Evolutionary conservation across 2,113 vertebrate species (phyloP).

Genomic region (Sialia sialis): DNA sequence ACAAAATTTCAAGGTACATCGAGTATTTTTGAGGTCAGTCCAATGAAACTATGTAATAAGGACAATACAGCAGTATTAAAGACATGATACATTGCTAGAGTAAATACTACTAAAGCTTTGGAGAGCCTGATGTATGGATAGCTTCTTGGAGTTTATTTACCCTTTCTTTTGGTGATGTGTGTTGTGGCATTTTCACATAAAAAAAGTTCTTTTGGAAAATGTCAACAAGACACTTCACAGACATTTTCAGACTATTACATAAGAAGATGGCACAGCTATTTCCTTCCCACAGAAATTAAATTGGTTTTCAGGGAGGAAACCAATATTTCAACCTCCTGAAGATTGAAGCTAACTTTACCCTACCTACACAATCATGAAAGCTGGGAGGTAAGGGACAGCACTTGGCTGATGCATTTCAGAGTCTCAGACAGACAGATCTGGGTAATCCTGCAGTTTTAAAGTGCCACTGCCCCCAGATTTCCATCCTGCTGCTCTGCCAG

Average conservation of each 20-base stretch:
- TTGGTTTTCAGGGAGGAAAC: neutral
- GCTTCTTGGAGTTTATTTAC: neutral
- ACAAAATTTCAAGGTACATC: neutral
- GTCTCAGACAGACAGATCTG: neutral
- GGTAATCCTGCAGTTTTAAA: neutral
- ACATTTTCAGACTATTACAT: conserved; percentile 9
- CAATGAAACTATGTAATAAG: neutral
- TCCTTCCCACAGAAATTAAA: conserved; percentile 17
- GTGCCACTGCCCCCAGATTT: neutral
- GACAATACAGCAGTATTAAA: neutral
- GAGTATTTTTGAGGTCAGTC: neutral
- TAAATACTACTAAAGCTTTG: neutral
- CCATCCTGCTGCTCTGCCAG: neutral
- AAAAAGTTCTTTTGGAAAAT: neutral
- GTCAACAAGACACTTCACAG: neutral
- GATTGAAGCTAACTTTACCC: neutral
- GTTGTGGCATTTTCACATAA: neutral
- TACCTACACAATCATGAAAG: neutral
- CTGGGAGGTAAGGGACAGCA: neutral
- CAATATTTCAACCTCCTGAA: neutral
- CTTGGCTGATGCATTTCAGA: neutral
- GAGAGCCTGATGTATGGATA: neutral
- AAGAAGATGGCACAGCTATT: conserved; percentile 6
- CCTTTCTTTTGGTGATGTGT: neutral
- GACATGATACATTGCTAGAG: neutral